phyloP scores from a whole-genome alignment of 2,797 vertebrate genomes.

The Xerus rutilus region DNA sequence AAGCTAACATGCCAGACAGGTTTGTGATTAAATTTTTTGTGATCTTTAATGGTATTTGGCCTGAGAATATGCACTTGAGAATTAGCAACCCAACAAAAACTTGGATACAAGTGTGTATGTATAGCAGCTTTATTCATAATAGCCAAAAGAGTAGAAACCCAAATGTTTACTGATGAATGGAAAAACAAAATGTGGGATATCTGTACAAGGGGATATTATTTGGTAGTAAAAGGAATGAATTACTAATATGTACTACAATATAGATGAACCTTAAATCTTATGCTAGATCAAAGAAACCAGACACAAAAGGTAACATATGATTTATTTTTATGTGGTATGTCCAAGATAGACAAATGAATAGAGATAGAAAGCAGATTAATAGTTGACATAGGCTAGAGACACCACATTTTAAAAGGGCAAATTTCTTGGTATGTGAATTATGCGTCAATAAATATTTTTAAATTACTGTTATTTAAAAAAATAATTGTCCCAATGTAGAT shows the following conservation, averaged over 20 bases:
- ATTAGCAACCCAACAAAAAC: neutral
- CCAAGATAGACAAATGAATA: neutral
- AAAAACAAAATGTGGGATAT: slow-evolving; percentile 15
- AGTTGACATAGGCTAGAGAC: slow-evolving; percentile 1
- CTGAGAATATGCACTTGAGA: slow-evolving; percentile 48
- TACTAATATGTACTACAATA: neutral
- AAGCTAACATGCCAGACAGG: slow-evolving; percentile 97
- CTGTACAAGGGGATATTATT: neutral
- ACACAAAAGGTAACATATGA: neutral
- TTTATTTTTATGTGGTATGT: slow-evolving; percentile 37
- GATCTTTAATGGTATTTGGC: neutral
- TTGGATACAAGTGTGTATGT: slow-evolving; percentile 6
- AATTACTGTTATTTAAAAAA: neutral
- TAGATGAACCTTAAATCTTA: slow-evolving; percentile 1
- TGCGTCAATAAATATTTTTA: neutral
- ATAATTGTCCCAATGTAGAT: neutral
- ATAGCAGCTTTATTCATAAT: slow-evolving; percentile 11
- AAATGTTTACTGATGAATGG: slow-evolving; percentile 1
- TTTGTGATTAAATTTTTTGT: slow-evolving; percentile 79
- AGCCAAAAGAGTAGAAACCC: slow-evolving; percentile 39
- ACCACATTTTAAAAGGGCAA: neutral
- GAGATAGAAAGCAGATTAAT: slow-evolving; percentile 37
- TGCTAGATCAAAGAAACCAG: slow-evolving; percentile 15
- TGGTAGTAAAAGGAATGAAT: slow-evolving; percentile 39
- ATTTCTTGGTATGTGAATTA: slow-evolving; percentile 41